Percentiles rank a stretch among this genome's conserved stretches.
These are phyloP conservation scores for Ophion costatus DNA, from an alignment of 2,888 invertebrate species.

Conservation along the genomic window DNA sequence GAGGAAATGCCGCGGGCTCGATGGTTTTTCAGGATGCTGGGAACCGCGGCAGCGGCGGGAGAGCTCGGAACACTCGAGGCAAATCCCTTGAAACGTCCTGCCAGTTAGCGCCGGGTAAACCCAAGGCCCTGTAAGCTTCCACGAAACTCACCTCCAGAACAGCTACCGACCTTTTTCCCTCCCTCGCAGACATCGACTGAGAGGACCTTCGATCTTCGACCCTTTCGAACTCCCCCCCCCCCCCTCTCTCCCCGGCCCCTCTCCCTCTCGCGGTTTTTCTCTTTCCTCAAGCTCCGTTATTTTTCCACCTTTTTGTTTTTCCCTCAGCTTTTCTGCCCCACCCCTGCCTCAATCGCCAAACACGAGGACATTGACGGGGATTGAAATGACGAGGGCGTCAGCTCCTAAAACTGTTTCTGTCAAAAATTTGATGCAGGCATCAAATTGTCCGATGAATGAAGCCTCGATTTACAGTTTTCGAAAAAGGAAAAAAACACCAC, in stretches of 20 bases:
- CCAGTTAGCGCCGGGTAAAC: constrained; percentile 65
- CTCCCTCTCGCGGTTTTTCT: constrained; percentile 1
- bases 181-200: constrained; percentile 17
- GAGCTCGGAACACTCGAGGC: constrained; percentile 57
- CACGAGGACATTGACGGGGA: too few species aligned
- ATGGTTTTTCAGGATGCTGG: constrained; percentile 48
- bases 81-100: constrained; percentile 68
- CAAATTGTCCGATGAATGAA: too few species aligned
- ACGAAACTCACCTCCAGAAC: constrained; percentile 65
- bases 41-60: constrained; percentile 32
- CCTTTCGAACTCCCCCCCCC: constrained; percentile 47
- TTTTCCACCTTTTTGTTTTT: too few species aligned
- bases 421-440: too few species aligned
- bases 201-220: constrained; percentile 45
- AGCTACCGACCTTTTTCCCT: constrained; percentile 13
- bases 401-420: too few species aligned
- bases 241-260: not conserved
- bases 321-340: too few species aligned
- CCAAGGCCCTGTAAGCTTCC: constrained; percentile 64
- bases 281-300: not conserved
- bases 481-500: too few species aligned
- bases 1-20: constrained; percentile 24
- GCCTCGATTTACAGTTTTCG: too few species aligned
- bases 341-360: too few species aligned
- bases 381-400: too few species aligned